Evolutionary conservation across 2,797 vertebrate genomes (phyloP).

Genomic region (Allochrocebus solatus): DNA sequence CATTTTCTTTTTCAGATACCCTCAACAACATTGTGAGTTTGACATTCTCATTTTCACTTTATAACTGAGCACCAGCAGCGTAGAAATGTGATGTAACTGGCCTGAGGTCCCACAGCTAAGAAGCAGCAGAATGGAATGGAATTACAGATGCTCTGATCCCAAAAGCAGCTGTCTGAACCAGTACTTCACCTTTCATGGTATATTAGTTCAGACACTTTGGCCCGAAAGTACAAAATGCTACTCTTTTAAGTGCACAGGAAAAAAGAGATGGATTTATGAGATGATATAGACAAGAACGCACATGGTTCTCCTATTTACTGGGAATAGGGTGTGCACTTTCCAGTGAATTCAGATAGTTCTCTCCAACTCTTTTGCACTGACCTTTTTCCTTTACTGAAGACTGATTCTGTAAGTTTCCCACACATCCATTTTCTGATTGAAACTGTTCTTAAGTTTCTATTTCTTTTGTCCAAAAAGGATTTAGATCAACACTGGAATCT

Average conservation of each 20-base stretch:
- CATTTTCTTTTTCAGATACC: neutral
- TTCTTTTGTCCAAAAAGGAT: neutral
- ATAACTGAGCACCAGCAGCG: neutral
- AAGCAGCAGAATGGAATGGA: too few relatives aligned
- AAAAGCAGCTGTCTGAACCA: too few relatives aligned
- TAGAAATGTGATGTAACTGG: neutral
- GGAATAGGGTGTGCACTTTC: neutral
- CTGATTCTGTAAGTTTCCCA: neutral
- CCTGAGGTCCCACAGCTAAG: neutral
- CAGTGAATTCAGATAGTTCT: neutral
- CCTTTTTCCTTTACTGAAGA: neutral
- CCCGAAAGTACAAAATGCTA: neutral
- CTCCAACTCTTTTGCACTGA: neutral
- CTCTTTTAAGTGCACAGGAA: neutral
- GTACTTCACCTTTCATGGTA: neutral
- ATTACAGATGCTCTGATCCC: too few relatives aligned
- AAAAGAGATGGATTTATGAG: neutral
- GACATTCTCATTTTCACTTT: neutral
- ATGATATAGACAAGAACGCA: neutral
- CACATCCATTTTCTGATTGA: neutral
- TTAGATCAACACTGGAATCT: neutral
- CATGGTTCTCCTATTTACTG: neutral
- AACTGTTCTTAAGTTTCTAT: neutral
- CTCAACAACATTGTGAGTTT: neutral
- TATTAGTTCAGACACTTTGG: neutral